These are phyloP conservation scores for Charaxes varanes DNA, from an alignment of 1,140 invertebrate genomes.

Conservation along the genomic window DNA sequence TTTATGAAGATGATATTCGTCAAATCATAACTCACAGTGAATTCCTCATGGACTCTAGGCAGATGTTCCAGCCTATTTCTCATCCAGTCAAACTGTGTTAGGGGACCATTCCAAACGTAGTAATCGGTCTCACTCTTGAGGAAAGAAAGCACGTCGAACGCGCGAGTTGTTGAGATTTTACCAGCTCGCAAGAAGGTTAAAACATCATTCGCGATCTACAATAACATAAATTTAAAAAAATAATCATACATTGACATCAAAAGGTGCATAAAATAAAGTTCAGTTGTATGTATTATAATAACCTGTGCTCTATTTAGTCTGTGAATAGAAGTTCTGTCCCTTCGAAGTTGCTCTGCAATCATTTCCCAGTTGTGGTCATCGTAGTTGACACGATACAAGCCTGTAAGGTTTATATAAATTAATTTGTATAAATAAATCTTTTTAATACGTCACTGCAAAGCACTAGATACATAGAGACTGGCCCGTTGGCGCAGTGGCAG, in stretches of 20 bases:
- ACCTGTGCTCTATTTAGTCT: slow-evolving; percentile 84
- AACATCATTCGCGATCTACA: slow-evolving; percentile 83
- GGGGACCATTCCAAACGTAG: slow-evolving; percentile 79
- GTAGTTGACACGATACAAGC: slow-evolving; percentile 89
- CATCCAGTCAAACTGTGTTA: slow-evolving; percentile 73
- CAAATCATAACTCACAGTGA: slow-evolving; percentile 33
- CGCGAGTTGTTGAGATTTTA: slow-evolving; percentile 57
- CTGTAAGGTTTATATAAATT: too few relatives aligned
- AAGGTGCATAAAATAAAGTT: background rate
- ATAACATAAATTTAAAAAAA: too few relatives aligned
- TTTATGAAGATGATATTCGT: background rate
- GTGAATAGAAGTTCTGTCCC: slow-evolving; percentile 73
- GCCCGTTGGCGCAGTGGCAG: too few relatives aligned
- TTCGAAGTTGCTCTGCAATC: slow-evolving; percentile 72
- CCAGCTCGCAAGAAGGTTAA: slow-evolving; percentile 76
- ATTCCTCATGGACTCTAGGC: slow-evolving; percentile 32
- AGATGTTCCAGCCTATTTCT: slow-evolving; percentile 57
- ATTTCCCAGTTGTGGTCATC: slow-evolving; percentile 79
- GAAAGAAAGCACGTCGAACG: slow-evolving; percentile 77
- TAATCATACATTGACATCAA: background rate
- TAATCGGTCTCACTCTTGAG: slow-evolving; percentile 78
- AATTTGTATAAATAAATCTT: too few relatives aligned
- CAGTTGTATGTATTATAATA: slow-evolving; percentile 1
- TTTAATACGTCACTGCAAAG: too few relatives aligned
- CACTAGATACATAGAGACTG: too few relatives aligned